These are phyloP conservation scores for Aquatica leii DNA, from an alignment of 2,888 invertebrate species.

Conservation along the genomic window DNA sequence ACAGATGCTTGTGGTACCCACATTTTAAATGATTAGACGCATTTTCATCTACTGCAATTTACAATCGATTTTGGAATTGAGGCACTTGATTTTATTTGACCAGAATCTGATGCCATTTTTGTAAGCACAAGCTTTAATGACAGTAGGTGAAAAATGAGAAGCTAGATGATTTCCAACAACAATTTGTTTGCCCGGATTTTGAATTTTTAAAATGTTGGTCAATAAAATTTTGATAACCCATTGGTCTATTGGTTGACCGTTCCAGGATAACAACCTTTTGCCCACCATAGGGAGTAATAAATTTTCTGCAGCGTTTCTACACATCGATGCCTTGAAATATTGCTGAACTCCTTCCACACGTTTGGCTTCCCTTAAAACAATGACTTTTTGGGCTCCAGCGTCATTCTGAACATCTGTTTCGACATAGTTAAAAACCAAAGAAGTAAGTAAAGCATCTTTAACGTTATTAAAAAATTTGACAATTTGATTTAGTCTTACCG, in stretches of 20 bases:
- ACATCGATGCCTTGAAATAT: background rate
- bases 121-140: background rate
- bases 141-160: no score
- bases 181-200: background rate
- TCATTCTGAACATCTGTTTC: background rate
- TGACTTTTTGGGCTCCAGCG: background rate
- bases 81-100: background rate
- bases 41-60: background rate
- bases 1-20: background rate
- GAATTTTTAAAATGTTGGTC: background rate
- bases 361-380: no score
- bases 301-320: background rate
- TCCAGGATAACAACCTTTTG: background rate
- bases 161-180: background rate
- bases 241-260: background rate
- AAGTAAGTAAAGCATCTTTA: no score
- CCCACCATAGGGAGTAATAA: background rate
- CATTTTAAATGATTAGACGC: background rate
- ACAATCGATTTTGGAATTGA: background rate
- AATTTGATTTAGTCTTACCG: no score
- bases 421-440: background rate
- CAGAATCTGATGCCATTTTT: background rate
- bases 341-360: no score
- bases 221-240: background rate
- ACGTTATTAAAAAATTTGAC: no score